Conservation (phyloP, 2,113 vertebrate genomes). For the Lasiurus borealis region DNA sequence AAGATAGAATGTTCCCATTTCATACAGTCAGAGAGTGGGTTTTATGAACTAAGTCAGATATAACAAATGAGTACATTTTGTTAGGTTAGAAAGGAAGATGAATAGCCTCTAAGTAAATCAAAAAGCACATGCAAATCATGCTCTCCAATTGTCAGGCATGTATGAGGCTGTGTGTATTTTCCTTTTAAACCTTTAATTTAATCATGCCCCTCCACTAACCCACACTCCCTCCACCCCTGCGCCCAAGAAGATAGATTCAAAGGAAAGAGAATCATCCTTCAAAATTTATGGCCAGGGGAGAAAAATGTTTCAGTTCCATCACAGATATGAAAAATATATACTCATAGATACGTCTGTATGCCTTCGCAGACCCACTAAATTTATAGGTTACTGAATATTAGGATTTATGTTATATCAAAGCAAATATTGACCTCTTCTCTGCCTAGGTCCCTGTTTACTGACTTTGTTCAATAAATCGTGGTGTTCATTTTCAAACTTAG, state of each 20-base stretch:
- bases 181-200: conserved; percentile 23
- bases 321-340: conserved; percentile 69
- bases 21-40: neutral
- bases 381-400: conserved; percentile 73
- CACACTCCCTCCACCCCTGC: neutral
- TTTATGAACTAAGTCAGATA: conserved; percentile 38
- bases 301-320: conserved; percentile 58
- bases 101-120: conserved; percentile 11
- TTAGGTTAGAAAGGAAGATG: conserved; percentile 23
- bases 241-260: conserved; percentile 26
- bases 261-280: conserved; percentile 24
- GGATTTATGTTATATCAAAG: conserved; percentile 75
- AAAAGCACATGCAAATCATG: neutral
- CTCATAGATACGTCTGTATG: conserved; percentile 40
- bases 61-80: conserved; percentile 40
- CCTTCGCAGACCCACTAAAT: conserved; percentile 31
- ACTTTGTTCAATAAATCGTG: conserved; percentile 78
- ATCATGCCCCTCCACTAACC: neutral
- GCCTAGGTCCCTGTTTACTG: conserved; percentile 76
- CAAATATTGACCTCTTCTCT: conserved; percentile 78
- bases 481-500: conserved; percentile 75
- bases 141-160: neutral
- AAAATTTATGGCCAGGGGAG: conserved; percentile 59
- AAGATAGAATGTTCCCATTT: neutral
- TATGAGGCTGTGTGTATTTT: neutral